Evolutionary conservation across 2,888 invertebrate species (phyloP), one percentile per base, ranked within the genome.

Genomic region (Andrena flavipes): DNA sequence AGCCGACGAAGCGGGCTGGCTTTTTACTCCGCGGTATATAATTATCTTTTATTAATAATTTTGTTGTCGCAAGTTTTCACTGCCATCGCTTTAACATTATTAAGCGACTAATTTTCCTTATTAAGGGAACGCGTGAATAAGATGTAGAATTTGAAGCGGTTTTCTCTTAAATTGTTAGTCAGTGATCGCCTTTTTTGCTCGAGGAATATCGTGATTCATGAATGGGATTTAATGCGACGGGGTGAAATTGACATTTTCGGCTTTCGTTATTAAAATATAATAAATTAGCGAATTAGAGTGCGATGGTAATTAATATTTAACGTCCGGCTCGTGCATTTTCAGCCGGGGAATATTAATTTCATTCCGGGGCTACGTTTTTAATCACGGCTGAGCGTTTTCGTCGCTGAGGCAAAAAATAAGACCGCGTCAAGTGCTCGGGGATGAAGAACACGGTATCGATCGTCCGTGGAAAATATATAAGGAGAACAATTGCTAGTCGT

Each of bases 401-500:
- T 49, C 35, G 23, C 35, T 49, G 16, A 26, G 54, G 42, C 23
- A 29, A 29, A 67, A 71, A 56, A 60, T 54, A 59, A 56, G 67
- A 73, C 42, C 35, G 62, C 33, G 48, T 54, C 42, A 60, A 67
- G 73, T 67, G 51, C 59, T 49, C 20, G 71, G 35, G 42, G 49
- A 69, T 29, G 73, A 64, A 65, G 56, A 68, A 59, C 70, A 59
- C 56, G 59, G 10, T 78, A 76, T 79, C 51, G 79, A 70, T 79
- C 79, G 78, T 48, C 7, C 29, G 68, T 33, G 1, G 64, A 26
- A 65, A 80, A 79, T 68, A 42, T 62, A 59, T 49, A 81, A 77
- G 51, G 60, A 35, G 62, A 48, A 72, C 79, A 78, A 72, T 78
- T 13, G 63, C 62, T 51, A 33, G 33, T 29, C 29, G 29, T 10